These are phyloP conservation scores for Cryptocephalus primarius DNA, from an alignment of 2,888 invertebrate genomes.

Conservation along the genomic window DNA sequence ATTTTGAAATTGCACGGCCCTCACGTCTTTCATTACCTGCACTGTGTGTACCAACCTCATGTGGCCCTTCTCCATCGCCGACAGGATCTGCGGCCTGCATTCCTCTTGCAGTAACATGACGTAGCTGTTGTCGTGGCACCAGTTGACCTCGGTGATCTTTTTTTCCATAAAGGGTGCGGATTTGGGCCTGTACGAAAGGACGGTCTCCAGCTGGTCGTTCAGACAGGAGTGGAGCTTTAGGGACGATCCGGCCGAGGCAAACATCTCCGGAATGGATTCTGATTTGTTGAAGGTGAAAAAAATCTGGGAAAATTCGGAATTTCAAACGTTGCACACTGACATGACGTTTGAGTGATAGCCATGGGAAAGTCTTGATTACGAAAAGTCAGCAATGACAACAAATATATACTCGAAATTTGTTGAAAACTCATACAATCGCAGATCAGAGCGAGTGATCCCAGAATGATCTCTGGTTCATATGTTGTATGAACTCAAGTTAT, in stretches of 20 bases:
- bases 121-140: conserved; percentile 30
- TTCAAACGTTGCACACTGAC: too few relatives aligned
- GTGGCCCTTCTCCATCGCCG: conserved; percentile 21
- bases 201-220: conserved; percentile 13
- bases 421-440: too few relatives aligned
- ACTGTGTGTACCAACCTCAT: conserved; percentile 26
- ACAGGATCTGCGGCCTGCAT: conserved; percentile 25
- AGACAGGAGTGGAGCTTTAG: conserved; percentile 22
- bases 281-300: too few relatives aligned
- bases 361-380: too few relatives aligned
- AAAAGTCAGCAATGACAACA: too few relatives aligned
- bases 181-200: conserved; percentile 15
- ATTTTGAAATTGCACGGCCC: conserved; percentile 24
- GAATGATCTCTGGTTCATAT: too few relatives aligned
- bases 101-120: conserved; percentile 24
- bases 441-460: too few relatives aligned
- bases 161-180: conserved; percentile 1
- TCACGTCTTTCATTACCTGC: conserved; percentile 20
- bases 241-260: conserved; percentile 18
- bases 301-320: too few relatives aligned
- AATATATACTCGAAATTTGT: too few relatives aligned
- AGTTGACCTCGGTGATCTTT: conserved; percentile 22
- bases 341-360: too few relatives aligned
- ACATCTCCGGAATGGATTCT: conserved; percentile 16
- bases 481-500: too few relatives aligned